Percentiles rank a stretch among this genome's conserved stretches.
Conservation (phyloP, 1,140 invertebrate genomes). For the Anastrepha obliqua region DNA sequence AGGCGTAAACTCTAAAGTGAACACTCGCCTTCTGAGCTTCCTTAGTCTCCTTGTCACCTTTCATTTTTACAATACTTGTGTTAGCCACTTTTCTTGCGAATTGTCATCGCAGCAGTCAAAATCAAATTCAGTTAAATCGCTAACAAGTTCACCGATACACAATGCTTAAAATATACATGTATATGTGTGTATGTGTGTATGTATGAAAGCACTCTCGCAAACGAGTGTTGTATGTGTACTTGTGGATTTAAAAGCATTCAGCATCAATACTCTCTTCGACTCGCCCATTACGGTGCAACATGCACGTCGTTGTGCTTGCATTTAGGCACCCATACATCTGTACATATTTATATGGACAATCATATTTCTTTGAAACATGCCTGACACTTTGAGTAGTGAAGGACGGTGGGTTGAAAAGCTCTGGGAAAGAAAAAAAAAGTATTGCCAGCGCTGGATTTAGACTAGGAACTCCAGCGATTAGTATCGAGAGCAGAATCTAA, state of each 20-base stretch:
- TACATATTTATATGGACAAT: neutral
- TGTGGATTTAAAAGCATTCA: neutral
- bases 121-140: constrained; percentile 72
- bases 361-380: neutral
- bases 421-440: too few species aligned
- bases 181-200: neutral
- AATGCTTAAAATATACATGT: neutral
- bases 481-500: too few species aligned
- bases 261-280: neutral
- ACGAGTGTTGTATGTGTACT: too few species aligned
- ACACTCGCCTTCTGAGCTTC: neutral
- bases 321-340: neutral
- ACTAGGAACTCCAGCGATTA: too few species aligned
- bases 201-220: too few species aligned
- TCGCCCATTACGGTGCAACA: neutral
- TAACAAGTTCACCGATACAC: constrained; percentile 66
- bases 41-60: neutral
- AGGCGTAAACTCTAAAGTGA: neutral
- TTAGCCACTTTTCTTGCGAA: constrained; percentile 65
- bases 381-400: neutral
- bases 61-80: constrained; percentile 29
- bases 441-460: too few species aligned
- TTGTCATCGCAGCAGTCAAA: constrained; percentile 71
- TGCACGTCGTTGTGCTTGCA: neutral
- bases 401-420: neutral